Conservation (phyloP, 1,140 invertebrate genomes). For the Ericerus pela region DNA sequence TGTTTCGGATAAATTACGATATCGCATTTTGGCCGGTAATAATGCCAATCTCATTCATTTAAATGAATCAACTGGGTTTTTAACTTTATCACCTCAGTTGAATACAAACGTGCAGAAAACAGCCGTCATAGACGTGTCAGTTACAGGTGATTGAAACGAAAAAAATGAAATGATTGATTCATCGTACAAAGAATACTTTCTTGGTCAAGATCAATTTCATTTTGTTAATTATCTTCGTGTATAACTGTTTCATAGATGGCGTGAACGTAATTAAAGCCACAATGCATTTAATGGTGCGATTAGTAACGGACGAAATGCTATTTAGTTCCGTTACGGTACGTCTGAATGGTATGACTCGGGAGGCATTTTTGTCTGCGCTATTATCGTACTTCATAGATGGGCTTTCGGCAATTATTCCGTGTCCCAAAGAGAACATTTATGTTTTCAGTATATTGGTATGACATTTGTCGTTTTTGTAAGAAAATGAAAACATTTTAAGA, state of each 20-base stretch:
- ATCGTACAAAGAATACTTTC: too few species aligned
- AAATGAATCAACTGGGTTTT: slow-evolving; percentile 60
- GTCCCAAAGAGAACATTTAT: slow-evolving; percentile 81
- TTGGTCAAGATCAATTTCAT: too few species aligned
- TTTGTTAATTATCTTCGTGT: slow-evolving; percentile 9
- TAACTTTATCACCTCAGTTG: slow-evolving; percentile 76
- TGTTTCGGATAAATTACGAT: slow-evolving; percentile 64
- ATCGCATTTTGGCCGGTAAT: slow-evolving; percentile 76
- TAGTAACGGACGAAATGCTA: slow-evolving; percentile 90
- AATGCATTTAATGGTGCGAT: slow-evolving; percentile 71
- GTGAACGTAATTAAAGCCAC: slow-evolving; percentile 79
- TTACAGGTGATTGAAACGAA: slow-evolving; percentile 44
- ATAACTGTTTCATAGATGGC: slow-evolving; percentile 46
- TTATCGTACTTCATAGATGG: slow-evolving; percentile 82
- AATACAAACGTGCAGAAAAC: slow-evolving; percentile 92
- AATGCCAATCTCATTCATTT: slow-evolving; percentile 77
- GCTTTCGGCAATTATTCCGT: slow-evolving; percentile 78
- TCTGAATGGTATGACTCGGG: slow-evolving; percentile 81
- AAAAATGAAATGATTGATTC: too few species aligned
- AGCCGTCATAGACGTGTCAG: slow-evolving; percentile 85
- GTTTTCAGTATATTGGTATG: slow-evolving; percentile 76
- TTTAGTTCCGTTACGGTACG: slow-evolving; percentile 88
- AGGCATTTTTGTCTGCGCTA: slow-evolving; percentile 81
- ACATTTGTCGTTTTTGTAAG: slow-evolving; percentile 16
- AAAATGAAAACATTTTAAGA: too few species aligned